These are phyloP conservation scores for Zaprionus taronus DNA, from an alignment of 1,140 invertebrate species.

Conservation along the genomic window DNA sequence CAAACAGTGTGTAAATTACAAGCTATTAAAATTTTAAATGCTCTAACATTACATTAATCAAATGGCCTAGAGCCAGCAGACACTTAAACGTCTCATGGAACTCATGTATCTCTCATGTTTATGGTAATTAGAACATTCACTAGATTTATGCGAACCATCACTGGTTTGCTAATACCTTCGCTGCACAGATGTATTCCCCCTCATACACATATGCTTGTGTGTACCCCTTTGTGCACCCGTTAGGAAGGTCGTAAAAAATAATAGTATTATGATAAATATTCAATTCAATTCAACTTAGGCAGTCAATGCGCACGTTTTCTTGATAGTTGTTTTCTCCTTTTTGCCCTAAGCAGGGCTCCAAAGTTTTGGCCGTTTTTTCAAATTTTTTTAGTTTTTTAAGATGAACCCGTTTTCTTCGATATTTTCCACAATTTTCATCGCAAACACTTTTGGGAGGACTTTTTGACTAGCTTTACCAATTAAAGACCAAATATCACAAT, in stretches of 20 bases:
- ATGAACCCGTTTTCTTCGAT: no score
- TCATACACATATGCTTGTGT: background rate
- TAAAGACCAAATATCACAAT: no score
- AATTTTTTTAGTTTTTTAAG: no score
- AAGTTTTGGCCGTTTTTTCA: no score
- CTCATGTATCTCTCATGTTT: constrained; percentile 3
- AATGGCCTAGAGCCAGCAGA: background rate
- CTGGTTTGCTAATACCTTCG: background rate
- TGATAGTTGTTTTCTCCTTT: no score
- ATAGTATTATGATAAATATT: background rate
- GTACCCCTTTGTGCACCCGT: background rate
- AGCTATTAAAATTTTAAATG: constrained; percentile 63
- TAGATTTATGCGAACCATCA: background rate
- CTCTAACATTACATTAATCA: constrained; percentile 29
- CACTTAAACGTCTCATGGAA: background rate
- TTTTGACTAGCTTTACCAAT: no score
- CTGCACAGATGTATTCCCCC: background rate
- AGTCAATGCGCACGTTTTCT: no score
- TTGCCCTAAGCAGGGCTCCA: no score
- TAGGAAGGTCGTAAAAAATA: background rate
- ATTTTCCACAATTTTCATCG: no score
- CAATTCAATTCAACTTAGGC: no score
- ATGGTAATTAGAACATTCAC: constrained; percentile 9
- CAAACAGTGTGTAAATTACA: constrained; percentile 41
- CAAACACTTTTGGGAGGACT: no score